These are phyloP conservation scores for Contarinia nasturtii DNA, from an alignment of 1,140 invertebrate species.

Conservation along the genomic window DNA sequence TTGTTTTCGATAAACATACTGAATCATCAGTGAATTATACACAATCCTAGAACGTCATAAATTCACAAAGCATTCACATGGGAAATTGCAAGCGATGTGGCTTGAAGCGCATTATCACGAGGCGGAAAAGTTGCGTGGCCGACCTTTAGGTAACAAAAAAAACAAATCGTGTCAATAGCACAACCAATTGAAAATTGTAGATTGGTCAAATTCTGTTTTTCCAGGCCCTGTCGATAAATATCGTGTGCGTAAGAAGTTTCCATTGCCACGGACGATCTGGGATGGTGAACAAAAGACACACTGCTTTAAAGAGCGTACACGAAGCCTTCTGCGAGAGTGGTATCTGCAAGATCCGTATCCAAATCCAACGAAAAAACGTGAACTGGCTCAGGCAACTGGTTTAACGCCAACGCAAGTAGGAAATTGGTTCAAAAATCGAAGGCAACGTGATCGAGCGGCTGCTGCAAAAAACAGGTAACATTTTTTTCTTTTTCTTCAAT, in stretches of 20 bases:
- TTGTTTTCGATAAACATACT: not conserved
- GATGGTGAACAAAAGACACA: slow-evolving; percentile 99
- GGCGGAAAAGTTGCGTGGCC: slow-evolving; percentile 84
- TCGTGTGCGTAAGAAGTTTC: slow-evolving; percentile 98
- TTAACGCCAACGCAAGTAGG: slow-evolving; percentile 98
- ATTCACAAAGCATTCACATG: slow-evolving; percentile 92
- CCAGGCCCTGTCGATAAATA: slow-evolving; percentile 96
- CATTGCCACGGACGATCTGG: slow-evolving; percentile 95
- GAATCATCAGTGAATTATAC: slow-evolving; percentile 62
- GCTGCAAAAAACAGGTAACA: slow-evolving; percentile 93
- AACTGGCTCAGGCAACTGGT: slow-evolving; percentile 91
- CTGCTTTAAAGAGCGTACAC: slow-evolving; percentile 96
- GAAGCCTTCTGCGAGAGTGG: slow-evolving; percentile 89
- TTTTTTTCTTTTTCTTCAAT: slow-evolving; percentile 8
- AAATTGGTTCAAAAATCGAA: slow-evolving; percentile 99
- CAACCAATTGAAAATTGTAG: slow-evolving; percentile 1
- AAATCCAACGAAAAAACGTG: slow-evolving; percentile 95
- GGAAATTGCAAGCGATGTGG: slow-evolving; percentile 93
- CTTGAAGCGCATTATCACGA: slow-evolving; percentile 97
- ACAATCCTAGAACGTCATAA: slow-evolving; percentile 90
- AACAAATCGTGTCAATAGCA: slow-evolving; percentile 2
- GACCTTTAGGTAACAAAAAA: slow-evolving; percentile 49
- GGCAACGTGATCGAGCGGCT: slow-evolving; percentile 93
- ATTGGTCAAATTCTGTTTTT: not conserved
- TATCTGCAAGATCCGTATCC: slow-evolving; percentile 99